Percentiles rank a stretch among this genome's conserved stretches.
phyloP scores from a whole-genome alignment of 2,797 vertebrate species.

The Mastacembelus armatus region DNA sequence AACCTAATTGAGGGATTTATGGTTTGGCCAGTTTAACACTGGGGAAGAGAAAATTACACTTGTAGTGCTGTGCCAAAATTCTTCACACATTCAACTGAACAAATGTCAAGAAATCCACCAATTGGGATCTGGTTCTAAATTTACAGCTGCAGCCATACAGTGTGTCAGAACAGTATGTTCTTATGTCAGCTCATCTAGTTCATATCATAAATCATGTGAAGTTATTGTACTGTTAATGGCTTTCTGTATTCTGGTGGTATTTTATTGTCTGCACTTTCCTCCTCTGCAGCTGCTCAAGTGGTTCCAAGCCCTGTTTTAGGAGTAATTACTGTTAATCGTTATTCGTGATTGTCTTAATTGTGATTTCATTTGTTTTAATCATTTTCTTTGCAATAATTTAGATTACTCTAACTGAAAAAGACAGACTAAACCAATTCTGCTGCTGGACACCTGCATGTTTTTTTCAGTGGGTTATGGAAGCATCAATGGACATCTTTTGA shows the following conservation, averaged over 20 bases:
- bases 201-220: neutral
- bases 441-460: slow-evolving; percentile 19
- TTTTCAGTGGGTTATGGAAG: neutral
- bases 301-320: slow-evolving; percentile 21
- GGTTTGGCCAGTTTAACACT: neutral
- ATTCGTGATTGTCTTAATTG: slow-evolving; percentile 53
- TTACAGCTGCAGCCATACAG: too few relatives aligned
- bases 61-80: neutral
- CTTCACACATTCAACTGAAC: neutral
- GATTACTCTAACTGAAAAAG: slow-evolving; percentile 44
- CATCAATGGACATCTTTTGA: neutral
- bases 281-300: slow-evolving; percentile 32
- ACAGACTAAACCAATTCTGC: slow-evolving; percentile 28
- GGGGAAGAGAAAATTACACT: neutral
- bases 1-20: neutral
- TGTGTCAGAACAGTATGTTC: neutral
- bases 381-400: slow-evolving; percentile 43
- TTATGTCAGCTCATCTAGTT: too few relatives aligned
- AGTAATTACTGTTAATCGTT: slow-evolving; percentile 57
- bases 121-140: neutral
- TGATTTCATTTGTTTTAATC: slow-evolving; percentile 43
- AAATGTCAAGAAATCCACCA: neutral
- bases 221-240: neutral
- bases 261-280: slow-evolving; percentile 1
- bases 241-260: neutral